Conservation (phyloP, 2,113 vertebrate genomes). For the Pristiophorus japonicus region DNA sequence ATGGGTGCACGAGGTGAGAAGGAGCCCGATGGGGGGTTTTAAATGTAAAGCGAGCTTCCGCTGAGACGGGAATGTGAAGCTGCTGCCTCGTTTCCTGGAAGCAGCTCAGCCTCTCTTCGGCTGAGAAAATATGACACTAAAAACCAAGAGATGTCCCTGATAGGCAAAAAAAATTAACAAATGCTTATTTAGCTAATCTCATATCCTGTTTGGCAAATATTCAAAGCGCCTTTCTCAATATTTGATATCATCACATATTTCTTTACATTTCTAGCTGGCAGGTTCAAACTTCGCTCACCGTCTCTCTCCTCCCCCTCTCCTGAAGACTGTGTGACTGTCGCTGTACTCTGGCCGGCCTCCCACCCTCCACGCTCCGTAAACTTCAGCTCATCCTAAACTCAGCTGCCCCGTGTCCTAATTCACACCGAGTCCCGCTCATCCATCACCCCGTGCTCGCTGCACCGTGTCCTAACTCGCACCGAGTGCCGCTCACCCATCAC, state of each 20-base stretch:
- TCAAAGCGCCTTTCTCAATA: not conserved
- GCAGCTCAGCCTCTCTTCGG: not conserved
- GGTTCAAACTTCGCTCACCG: no score
- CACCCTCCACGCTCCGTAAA: not conserved
- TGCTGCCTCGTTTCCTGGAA: not conserved
- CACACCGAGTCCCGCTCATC: no score
- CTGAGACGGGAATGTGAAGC: not conserved
- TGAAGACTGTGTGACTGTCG: no score
- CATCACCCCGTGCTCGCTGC: no score
- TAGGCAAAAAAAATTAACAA: not conserved
- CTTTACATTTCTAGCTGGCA: conserved; percentile 22
- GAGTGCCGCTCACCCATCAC: no score
- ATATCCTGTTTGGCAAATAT: not conserved
- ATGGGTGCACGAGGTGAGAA: no score
- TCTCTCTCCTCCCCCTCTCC: not conserved
- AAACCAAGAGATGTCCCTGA: not conserved
- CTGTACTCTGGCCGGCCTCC: not conserved
- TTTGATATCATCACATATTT: not conserved
- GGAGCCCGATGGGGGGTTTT: not conserved
- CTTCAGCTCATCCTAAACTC: not conserved
- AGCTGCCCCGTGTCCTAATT: no score
- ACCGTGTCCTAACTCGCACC: no score
- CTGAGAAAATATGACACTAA: not conserved
- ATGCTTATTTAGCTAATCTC: not conserved
- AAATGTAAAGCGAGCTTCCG: not conserved